Conservation (phyloP, 2,888 invertebrate genomes). For the Phragmatobia fuliginosa region DNA sequence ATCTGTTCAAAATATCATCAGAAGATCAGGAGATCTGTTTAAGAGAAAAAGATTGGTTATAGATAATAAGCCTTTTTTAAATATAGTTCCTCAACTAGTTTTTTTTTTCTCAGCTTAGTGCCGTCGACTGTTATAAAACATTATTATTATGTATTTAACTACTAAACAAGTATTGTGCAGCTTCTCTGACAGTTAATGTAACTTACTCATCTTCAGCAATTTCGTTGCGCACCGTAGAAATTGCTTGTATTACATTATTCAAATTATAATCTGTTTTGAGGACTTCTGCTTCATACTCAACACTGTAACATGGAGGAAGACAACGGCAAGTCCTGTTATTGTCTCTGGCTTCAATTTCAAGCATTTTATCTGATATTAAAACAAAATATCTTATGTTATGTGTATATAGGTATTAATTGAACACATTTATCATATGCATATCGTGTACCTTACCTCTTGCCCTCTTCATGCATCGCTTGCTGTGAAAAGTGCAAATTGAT, state of each 20-base stretch:
- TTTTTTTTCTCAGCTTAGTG: no score
- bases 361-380: slow-evolving; percentile 36
- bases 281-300: slow-evolving; percentile 89
- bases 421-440: not conserved
- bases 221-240: not conserved
- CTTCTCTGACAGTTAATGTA: not conserved
- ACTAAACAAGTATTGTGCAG: no score
- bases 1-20: no score
- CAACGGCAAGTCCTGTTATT: slow-evolving; percentile 47
- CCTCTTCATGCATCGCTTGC: not conserved
- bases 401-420: no score
- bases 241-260: slow-evolving; percentile 4
- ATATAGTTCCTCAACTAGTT: no score
- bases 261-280: slow-evolving; percentile 86
- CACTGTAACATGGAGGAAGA: slow-evolving; percentile 80
- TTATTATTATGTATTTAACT: no score
- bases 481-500: slow-evolving; percentile 24
- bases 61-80: no score
- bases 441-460: slow-evolving; percentile 30
- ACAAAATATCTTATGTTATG: slow-evolving; percentile 7
- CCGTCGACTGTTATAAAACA: no score
- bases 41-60: no score
- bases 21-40: no score
- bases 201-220: slow-evolving; percentile 14
- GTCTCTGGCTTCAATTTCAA: slow-evolving; percentile 20